Conservation (phyloP, 2,888 invertebrate genomes). For the Neocrepidodera transversa region DNA sequence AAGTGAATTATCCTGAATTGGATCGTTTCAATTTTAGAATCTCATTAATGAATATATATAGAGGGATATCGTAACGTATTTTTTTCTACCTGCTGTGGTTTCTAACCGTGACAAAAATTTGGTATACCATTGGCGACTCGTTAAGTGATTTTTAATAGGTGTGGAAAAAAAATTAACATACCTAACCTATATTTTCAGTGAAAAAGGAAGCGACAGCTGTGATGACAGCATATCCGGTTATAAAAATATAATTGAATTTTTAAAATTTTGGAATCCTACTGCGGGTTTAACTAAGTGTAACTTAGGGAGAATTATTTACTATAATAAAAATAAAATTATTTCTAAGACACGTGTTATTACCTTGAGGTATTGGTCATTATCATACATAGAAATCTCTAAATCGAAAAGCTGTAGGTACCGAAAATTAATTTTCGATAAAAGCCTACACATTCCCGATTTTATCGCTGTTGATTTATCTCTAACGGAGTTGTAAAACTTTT, state of each 20-base stretch:
- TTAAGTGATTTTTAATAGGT: too few relatives aligned
- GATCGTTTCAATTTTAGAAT: slow-evolving; percentile 20
- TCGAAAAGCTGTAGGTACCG: slow-evolving; percentile 4
- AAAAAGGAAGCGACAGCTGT: too few relatives aligned
- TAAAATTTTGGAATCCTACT: too few relatives aligned
- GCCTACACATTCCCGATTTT: slow-evolving; percentile 28
- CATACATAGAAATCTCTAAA: slow-evolving; percentile 5
- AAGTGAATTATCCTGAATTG: slow-evolving; percentile 22
- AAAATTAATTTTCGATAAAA: slow-evolving; percentile 22
- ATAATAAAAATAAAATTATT: not conserved
- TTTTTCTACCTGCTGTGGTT: too few relatives aligned
- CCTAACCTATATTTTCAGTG: too few relatives aligned
- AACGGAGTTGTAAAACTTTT: slow-evolving; percentile 11
- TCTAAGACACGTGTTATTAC: not conserved
- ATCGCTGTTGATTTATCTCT: slow-evolving; percentile 25
- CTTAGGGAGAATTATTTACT: not conserved
- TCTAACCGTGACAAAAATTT: too few relatives aligned
- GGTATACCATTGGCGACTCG: too few relatives aligned
- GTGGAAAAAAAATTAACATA: too few relatives aligned
- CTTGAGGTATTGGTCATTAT: not conserved
- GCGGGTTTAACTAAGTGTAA: not conserved
- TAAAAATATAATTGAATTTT: too few relatives aligned
- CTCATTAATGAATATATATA: slow-evolving; percentile 10
- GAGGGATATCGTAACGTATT: too few relatives aligned
- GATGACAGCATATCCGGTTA: too few relatives aligned